These are phyloP conservation scores for Zaprionus gabonicus DNA, from an alignment of 1,140 invertebrate species.

Conservation along the genomic window DNA sequence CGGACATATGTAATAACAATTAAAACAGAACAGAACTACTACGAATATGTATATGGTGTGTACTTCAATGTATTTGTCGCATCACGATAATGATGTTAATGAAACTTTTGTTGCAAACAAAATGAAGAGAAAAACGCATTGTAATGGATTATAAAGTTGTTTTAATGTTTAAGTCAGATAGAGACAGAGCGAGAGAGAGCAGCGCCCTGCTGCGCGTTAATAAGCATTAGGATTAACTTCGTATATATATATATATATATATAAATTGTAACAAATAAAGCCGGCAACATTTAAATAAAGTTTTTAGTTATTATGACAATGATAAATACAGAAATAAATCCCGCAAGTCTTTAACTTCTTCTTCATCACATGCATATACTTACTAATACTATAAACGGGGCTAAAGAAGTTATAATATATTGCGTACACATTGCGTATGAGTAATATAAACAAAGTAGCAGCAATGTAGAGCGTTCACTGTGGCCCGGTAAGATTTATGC, in stretches of 20 bases:
- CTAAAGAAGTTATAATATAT: constrained; percentile 50
- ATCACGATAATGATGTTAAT: neutral
- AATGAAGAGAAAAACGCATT: constrained; percentile 48
- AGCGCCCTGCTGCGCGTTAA: constrained; percentile 63
- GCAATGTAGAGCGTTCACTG: too few species aligned
- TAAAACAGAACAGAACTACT: constrained; percentile 27
- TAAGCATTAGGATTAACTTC: constrained; percentile 60
- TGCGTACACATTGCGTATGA: constrained; percentile 42
- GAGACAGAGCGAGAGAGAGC: constrained; percentile 14
- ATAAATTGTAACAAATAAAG: constrained; percentile 48
- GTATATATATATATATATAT: constrained; percentile 22
- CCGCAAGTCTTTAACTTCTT: constrained; percentile 31
- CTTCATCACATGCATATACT: neutral
- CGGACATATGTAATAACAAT: constrained; percentile 41
- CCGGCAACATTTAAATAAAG: constrained; percentile 74
- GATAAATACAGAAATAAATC: constrained; percentile 58
- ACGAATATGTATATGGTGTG: constrained; percentile 3
- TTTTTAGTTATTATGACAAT: constrained; percentile 78
- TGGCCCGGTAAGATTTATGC: constrained; percentile 69
- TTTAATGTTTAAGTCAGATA: constrained; percentile 73
- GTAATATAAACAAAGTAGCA: constrained; percentile 43
- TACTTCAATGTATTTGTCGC: constrained; percentile 3
- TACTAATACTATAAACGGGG: neutral
- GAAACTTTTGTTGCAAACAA: constrained; percentile 67
- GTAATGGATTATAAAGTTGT: constrained; percentile 69